Evolutionary conservation across 2,797 vertebrate genomes (phyloP).

Genomic region (Cercopithecus neglectus): DNA sequence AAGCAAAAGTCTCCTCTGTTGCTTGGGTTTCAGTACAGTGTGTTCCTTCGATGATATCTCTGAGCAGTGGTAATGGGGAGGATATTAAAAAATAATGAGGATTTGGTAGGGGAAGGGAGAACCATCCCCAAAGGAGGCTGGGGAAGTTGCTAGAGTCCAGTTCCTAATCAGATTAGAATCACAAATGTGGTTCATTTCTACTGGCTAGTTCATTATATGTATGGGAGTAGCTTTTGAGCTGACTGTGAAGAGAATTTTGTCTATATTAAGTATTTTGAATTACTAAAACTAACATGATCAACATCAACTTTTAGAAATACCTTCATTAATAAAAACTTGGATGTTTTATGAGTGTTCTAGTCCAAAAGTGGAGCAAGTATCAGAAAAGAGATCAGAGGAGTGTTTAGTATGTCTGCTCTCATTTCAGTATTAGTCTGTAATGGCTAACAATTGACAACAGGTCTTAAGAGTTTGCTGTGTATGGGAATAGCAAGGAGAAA

Average conservation of each 20-base stretch:
- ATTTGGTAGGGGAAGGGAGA: constrained; percentile 65
- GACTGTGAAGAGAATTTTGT: neutral
- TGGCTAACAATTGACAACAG: neutral
- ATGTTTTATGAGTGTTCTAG: constrained; percentile 16
- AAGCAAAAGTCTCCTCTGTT: constrained; percentile 61
- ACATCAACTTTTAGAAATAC: constrained; percentile 35
- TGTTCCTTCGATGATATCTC: constrained; percentile 76
- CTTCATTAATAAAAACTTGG: neutral
- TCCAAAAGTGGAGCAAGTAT: neutral
- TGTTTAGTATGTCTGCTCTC: neutral
- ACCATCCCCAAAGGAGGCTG: constrained; percentile 44
- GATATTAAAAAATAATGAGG: constrained; percentile 78
- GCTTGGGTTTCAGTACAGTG: constrained; percentile 68
- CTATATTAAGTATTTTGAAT: constrained; percentile 20
- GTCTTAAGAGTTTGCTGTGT: neutral
- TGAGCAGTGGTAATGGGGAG: constrained; percentile 58
- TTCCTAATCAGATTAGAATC: constrained; percentile 69
- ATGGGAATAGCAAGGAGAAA: neutral
- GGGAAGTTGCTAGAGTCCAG: constrained; percentile 12
- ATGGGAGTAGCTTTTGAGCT: neutral
- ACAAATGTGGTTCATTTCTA: constrained; percentile 52
- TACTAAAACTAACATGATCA: constrained; percentile 8
- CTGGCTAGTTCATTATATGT: neutral
- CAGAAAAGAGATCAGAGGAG: neutral
- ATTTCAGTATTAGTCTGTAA: neutral